Evolutionary conservation across 1,140 invertebrate species (phyloP).

Genomic region (Stegodyphus mimosarum): DNA sequence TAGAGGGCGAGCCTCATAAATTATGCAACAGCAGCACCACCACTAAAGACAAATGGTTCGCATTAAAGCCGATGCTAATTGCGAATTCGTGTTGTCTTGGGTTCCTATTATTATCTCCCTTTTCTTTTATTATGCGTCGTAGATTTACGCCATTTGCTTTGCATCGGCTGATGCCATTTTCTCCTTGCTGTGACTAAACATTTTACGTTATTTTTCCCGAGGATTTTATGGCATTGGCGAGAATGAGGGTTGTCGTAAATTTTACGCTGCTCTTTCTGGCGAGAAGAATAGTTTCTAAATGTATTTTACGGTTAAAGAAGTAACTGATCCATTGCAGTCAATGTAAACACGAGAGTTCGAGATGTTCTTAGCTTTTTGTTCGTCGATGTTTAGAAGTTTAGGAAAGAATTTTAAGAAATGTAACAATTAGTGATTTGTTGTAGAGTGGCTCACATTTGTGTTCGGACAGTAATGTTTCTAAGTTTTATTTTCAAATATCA

Average conservation of each 20-base stretch:
- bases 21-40: conserved; percentile 58
- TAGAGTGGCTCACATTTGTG: too few species aligned
- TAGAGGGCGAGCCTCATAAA: conserved; percentile 47
- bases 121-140: conserved; percentile 56
- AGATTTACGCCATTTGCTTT: conserved; percentile 56
- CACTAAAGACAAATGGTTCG: conserved; percentile 59
- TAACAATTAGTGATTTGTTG: too few species aligned
- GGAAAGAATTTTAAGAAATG: too few species aligned
- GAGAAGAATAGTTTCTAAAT: too few species aligned
- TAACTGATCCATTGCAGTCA: too few species aligned
- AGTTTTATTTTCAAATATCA: too few species aligned
- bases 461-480: too few species aligned
- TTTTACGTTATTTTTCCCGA: neutral
- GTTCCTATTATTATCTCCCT: conserved; percentile 46
- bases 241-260: neutral
- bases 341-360: too few species aligned
- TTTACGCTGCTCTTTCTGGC: too few species aligned
- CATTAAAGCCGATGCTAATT: conserved; percentile 61
- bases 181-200: conserved; percentile 28
- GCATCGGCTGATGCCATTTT: conserved; percentile 25
- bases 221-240: neutral
- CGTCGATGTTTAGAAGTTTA: too few species aligned
- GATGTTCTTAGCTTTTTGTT: too few species aligned
- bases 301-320: too few species aligned
- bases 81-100: conserved; percentile 59